Base-by-base conservation (phyloP, 1,140 invertebrate species). In the Caenorhabditis tropicalis region DNA sequence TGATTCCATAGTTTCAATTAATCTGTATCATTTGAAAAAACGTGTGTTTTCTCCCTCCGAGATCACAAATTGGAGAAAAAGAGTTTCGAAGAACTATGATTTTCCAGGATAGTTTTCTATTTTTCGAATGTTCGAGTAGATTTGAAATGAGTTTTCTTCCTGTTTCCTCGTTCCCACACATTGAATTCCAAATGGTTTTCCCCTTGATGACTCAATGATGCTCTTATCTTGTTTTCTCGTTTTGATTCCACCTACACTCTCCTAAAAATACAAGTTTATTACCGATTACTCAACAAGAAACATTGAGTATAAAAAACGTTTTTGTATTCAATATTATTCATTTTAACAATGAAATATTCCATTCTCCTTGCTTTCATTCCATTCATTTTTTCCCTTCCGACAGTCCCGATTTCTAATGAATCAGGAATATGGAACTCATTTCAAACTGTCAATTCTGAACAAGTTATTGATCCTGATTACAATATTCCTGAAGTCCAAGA, bases 161-260 rank as follows among this genome's bases (percentile, higher is more conserved):
- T n/a, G n/a, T n/a, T n/a, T n/a, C n/a, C n/a, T n/a, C n/a, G n/a
- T n/a, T n/a, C n/a, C n/a, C n/a, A n/a, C n/a, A n/a, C 92, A 92
- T 87, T 92, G 91, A 89, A 92, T 93, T 49, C 92, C 92, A 24
- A 91, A 92, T 1, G 92, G 91, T 27, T 93, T 92, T 31, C 90
- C 90, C 48, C 31, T 19, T 24, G 31, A 36, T 74, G 65, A 74
- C 36, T 74, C 65, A 74, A 33, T 29, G 10, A 7, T 29, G 12
- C 21, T 43, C 21, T 43, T 74, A 43, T 43, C 65, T 10, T 27
- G 19, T 74, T 3, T 31, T 46, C n/a, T 33, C 19, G 24, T 74
- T 46, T 7, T 5, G 9, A 4, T 15, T 24, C 19, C 36, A 43
- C 65, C 36, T n/a, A 74, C 65, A 65, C 12, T 31, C 36, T 27